Evolutionary conservation across 2,888 invertebrate species (phyloP).

Genomic region (Pyrrhosoma nymphula): DNA sequence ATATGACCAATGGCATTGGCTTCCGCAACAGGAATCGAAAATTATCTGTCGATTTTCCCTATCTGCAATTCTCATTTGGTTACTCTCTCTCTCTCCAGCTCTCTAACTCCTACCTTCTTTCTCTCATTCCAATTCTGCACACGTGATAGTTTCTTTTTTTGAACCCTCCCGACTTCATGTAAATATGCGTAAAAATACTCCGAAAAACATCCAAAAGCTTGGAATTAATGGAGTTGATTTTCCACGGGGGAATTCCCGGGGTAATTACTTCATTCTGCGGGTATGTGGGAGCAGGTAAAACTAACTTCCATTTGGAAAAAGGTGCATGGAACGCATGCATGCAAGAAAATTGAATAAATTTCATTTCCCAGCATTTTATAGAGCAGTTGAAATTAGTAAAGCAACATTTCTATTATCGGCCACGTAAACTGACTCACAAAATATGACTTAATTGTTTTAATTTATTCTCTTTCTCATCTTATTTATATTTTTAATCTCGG

Average conservation of each 20-base stretch:
- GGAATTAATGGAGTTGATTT: neutral
- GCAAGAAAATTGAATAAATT: neutral
- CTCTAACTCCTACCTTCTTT: neutral
- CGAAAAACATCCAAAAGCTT: neutral
- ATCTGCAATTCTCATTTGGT: neutral
- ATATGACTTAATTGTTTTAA: neutral
- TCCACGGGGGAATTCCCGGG: neutral
- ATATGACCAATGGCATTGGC: neutral
- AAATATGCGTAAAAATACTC: neutral
- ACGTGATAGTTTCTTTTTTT: neutral
- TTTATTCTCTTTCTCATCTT: neutral
- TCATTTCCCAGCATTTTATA: neutral
- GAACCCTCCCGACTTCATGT: neutral
- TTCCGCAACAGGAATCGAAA: slow-evolving; percentile 6
- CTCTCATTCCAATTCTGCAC: neutral
- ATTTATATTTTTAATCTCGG: no score
- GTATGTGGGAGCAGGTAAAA: neutral
- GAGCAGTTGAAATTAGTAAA: neutral
- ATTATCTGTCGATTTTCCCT: slow-evolving; percentile 19
- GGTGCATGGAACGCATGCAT: neutral
- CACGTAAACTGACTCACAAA: neutral
- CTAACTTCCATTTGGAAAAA: neutral
- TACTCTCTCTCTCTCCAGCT: neutral
- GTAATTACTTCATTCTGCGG: neutral
- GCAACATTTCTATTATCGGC: neutral